Base-by-base conservation (phyloP, 2,113 vertebrate species). In the Cnemophilus loriae region DNA sequence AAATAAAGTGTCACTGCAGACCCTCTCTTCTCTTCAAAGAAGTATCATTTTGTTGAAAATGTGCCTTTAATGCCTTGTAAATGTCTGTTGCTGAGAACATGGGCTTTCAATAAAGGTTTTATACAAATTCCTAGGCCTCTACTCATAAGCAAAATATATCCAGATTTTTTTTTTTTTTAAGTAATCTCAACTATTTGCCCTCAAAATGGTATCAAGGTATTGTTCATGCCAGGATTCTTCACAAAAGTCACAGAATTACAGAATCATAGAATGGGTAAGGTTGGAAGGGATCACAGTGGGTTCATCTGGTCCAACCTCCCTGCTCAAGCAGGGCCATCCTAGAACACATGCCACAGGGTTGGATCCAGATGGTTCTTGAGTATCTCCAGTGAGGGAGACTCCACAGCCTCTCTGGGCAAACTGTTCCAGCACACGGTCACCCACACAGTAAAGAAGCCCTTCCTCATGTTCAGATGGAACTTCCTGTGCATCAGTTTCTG, bases 51-150 rank as follows among this genome's bases (percentile, higher is more conserved):
- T 46, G 7, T 55, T 83, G 44, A 46, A 77, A 92, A 39, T 35
- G 4, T 30, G 7, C 39, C 44, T 78, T 92, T 56, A 44, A 57
- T 73, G 26, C 2, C 17, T 77, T 32, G 32, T 67, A 70, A 68
- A 59, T 2, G 0, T 26, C 14, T 16, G 9, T 33, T 1, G 4
- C 5, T 47, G 14, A 60, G 8, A 87, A 78, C 3, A 23, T 22
- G 10, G 20, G 2, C 11, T 63, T 32, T 53, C 63, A 75, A 22
- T n/a, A 20, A 30, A 61, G 17, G 4, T 69, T 77, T 55, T 69
- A 16, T 42, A 32, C 4, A 42, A 12, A 13, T 47, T 76, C 10
- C 11, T 61, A 61, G 11, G 9, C 16, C 17, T 83, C 37, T 79
- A 22, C 4, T n/a, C 4, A 24, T 67, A n/a, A 59, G 6, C 1